Conservation (phyloP, 2,797 vertebrate genomes). For the Gadopsis bispinosus region DNA sequence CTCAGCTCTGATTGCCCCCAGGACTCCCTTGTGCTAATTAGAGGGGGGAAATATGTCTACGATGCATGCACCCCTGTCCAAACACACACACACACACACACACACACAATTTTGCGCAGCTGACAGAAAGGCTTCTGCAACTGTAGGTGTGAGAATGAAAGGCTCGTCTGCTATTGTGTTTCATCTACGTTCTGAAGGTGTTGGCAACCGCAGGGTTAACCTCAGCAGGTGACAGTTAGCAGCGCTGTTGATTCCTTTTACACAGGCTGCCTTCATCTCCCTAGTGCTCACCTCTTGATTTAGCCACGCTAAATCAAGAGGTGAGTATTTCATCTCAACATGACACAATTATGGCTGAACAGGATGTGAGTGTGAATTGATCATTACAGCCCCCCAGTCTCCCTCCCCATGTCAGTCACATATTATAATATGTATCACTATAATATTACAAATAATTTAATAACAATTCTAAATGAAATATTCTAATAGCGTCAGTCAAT, state of each 20-base stretch:
- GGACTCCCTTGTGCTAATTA: constrained; percentile 86
- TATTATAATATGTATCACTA: neutral
- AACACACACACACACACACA: constrained; percentile 57
- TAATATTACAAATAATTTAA: constrained; percentile 13
- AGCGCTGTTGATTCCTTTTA: constrained; percentile 70
- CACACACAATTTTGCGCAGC: constrained; percentile 47
- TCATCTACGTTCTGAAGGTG: constrained; percentile 70
- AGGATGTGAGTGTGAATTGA: constrained; percentile 56
- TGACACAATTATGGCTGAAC: constrained; percentile 65
- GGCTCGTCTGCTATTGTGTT: constrained; percentile 76
- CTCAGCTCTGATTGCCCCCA: constrained; percentile 84
- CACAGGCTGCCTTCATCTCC: constrained; percentile 70
- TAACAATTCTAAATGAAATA: constrained; percentile 11
- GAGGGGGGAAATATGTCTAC: constrained; percentile 82
- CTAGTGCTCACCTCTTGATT: constrained; percentile 55
- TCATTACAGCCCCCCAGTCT: constrained; percentile 20
- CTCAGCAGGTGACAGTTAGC: constrained; percentile 81
- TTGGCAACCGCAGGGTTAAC: constrained; percentile 75
- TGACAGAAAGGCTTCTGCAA: constrained; percentile 75
- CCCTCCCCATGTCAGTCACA: constrained; percentile 27
- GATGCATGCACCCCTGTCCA: constrained; percentile 65
- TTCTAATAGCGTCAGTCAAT: constrained; percentile 10
- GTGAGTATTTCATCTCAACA: constrained; percentile 59
- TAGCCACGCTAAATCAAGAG: constrained; percentile 55
- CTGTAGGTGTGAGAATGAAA: constrained; percentile 79